These are phyloP conservation scores for Notoglanidium macrostoma DNA, from an alignment of 2,797 vertebrate species.

Conservation along the genomic window DNA sequence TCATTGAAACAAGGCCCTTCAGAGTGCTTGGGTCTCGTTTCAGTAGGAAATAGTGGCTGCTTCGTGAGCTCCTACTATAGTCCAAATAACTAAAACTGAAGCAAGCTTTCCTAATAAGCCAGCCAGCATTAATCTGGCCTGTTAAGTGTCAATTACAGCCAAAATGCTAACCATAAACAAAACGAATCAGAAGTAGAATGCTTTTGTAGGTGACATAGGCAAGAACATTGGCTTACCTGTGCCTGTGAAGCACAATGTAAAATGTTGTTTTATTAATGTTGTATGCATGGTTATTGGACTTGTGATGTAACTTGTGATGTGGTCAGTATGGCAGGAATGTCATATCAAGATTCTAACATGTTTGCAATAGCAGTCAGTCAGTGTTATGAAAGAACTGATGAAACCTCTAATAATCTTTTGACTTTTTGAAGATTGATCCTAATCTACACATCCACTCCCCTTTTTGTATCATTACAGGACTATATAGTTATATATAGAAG, in stretches of 20 bases:
- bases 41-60: slow-evolving; percentile 68
- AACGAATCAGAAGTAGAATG: neutral
- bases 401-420: neutral
- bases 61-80: slow-evolving; percentile 65
- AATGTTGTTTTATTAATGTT: neutral
- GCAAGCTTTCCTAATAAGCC: slow-evolving; percentile 46
- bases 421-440: neutral
- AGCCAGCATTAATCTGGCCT: neutral
- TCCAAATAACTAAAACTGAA: slow-evolving; percentile 63
- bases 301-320: neutral
- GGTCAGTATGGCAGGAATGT: neutral
- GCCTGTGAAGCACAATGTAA: neutral
- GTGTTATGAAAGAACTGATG: neutral
- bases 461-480: neutral
- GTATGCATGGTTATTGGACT: neutral
- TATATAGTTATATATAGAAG: neutral
- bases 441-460: neutral
- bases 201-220: neutral
- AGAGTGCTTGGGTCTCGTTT: slow-evolving; percentile 75
- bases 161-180: slow-evolving; percentile 11
- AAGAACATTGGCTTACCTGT: neutral
- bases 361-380: neutral
- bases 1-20: slow-evolving; percentile 70
- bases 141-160: neutral
- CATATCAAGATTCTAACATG: neutral